Percentiles rank a stretch among this genome's conserved stretches.
phyloP scores from a whole-genome alignment of 2,888 invertebrate genomes.

The Altica lythri region DNA sequence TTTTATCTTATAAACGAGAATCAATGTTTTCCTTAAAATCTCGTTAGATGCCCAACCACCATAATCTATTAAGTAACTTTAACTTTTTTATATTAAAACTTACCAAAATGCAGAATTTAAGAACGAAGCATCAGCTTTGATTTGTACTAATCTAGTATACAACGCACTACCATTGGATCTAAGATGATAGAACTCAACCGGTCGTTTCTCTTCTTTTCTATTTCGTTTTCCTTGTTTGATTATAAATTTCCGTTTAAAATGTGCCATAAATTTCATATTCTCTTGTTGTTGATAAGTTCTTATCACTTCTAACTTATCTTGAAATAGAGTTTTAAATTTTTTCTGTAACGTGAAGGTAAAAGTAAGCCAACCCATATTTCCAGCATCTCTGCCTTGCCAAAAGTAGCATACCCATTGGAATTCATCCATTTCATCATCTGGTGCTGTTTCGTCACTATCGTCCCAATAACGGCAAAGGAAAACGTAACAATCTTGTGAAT shows the following conservation, averaged over 20 bases:
- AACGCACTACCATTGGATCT: constrained; percentile 95
- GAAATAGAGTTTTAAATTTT: constrained; percentile 86
- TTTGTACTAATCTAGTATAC: constrained; percentile 90
- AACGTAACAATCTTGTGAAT: constrained; percentile 96
- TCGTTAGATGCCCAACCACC: no score
- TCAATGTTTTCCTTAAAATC: no score
- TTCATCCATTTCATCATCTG: constrained; percentile 50
- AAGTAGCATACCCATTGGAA: constrained; percentile 98
- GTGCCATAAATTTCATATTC: constrained; percentile 96
- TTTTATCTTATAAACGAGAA: no score
- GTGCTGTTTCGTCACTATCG: constrained; percentile 60
- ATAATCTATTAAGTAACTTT: no score
- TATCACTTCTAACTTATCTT: constrained; percentile 88
- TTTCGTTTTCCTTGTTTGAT: constrained; percentile 86
- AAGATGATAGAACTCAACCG: constrained; percentile 91
- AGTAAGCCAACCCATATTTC: constrained; percentile 99
- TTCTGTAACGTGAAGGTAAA: constrained; percentile 96
- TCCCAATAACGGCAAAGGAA: constrained; percentile 95
- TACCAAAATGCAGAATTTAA: constrained; percentile 96
- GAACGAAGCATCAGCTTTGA: constrained; percentile 79
- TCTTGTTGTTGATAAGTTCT: constrained; percentile 98
- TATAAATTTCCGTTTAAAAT: constrained; percentile 93
- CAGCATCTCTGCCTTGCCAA: constrained; percentile 97
- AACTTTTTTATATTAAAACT: no score
- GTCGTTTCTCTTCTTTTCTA: constrained; percentile 55